A percentile compares a stretch with the other conserved stretches of the same genome.
These are phyloP conservation scores for Therioaphis trifolii DNA, from an alignment of 2,888 invertebrate genomes.

Conservation along the genomic window DNA sequence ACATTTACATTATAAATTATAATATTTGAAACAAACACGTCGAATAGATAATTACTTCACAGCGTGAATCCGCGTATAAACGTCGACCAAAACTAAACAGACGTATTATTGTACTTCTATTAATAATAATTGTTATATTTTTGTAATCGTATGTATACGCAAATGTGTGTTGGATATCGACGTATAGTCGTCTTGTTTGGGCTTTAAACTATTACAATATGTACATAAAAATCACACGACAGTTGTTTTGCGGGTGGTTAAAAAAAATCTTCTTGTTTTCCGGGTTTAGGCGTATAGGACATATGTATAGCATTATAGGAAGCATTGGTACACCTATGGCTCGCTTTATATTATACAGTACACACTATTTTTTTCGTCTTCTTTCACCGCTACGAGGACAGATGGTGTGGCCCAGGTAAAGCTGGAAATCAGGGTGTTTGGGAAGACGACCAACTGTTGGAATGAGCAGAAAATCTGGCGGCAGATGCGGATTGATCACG, in stretches of 20 bases:
- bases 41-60: not conserved
- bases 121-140: too few relatives aligned
- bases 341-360: not conserved
- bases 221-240: not conserved
- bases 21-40: conserved; percentile 38
- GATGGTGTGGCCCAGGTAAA: conserved; percentile 57
- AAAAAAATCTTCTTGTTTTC: conserved; percentile 50
- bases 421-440: conserved; percentile 62
- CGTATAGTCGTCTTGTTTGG: not conserved
- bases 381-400: conserved; percentile 39
- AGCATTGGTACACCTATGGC: not conserved
- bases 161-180: not conserved
- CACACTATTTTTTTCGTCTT: conserved; percentile 20
- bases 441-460: conserved; percentile 63
- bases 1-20: not conserved
- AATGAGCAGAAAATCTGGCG: conserved; percentile 62
- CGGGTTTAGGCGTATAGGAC: not conserved
- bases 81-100: conserved; percentile 1
- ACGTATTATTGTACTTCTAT: not conserved
- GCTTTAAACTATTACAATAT: not conserved
- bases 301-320: not conserved
- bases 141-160: too few relatives aligned
- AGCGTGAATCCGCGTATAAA: conserved; percentile 19
- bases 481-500: conserved; percentile 62
- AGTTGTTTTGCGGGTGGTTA: conserved; percentile 43